A percentile compares a stretch with the other conserved stretches of the same genome.
These are phyloP conservation scores for Ptilonorhynchus violaceus DNA, from an alignment of 2,113 vertebrate genomes.

Conservation along the genomic window DNA sequence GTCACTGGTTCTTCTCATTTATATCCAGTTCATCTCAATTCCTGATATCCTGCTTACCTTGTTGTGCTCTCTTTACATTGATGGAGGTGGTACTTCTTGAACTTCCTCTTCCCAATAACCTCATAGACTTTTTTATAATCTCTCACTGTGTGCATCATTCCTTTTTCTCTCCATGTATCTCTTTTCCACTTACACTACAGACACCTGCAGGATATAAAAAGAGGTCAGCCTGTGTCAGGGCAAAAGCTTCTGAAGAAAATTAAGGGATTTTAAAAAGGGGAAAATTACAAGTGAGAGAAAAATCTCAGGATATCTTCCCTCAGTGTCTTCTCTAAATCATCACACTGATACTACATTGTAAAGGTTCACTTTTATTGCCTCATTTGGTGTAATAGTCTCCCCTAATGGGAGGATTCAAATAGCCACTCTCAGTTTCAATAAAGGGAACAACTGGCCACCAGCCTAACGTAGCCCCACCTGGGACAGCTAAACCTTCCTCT, in stretches of 20 bases:
- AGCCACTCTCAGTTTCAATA: background rate
- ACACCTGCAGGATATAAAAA: background rate
- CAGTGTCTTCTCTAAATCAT: background rate
- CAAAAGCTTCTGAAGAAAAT: background rate
- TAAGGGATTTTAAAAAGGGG: background rate
- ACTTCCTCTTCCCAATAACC: background rate
- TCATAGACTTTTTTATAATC: background rate
- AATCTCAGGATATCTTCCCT: background rate
- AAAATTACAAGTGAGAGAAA: background rate
- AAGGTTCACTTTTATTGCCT: background rate
- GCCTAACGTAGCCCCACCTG: background rate
- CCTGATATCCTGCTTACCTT: background rate
- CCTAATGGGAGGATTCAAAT: background rate
- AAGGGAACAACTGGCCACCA: background rate
- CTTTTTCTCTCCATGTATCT: background rate
- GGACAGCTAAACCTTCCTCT: background rate
- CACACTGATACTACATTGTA: fast-evolving
- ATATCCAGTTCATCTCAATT: background rate
- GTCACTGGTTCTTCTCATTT: background rate
- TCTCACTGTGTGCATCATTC: background rate
- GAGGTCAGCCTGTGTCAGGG: background rate
- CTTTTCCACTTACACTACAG: background rate
- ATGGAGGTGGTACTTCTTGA: background rate
- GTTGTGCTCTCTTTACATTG: background rate
- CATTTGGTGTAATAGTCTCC: background rate